These are phyloP conservation scores for Epinotia brunnichana DNA, from an alignment of 2,888 invertebrate species.

Conservation along the genomic window DNA sequence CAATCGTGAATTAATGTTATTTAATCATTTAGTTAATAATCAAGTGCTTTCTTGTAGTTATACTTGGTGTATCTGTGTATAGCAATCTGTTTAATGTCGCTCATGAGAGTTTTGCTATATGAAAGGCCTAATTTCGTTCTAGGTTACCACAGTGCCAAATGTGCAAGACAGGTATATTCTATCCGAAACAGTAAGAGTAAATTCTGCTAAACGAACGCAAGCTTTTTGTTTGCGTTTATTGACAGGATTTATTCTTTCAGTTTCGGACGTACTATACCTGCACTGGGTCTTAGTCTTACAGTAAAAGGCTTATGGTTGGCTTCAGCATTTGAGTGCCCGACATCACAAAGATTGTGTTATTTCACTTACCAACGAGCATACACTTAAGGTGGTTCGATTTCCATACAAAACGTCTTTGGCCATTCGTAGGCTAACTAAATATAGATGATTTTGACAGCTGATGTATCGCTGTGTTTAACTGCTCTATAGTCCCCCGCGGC, in stretches of 20 bases:
- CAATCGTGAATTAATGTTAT: constrained; percentile 46
- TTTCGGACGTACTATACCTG: too few species aligned
- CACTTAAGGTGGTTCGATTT: too few species aligned
- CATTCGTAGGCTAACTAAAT: too few species aligned
- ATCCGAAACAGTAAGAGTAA: too few species aligned
- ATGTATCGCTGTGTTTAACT: too few species aligned
- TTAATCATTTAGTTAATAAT: constrained; percentile 45
- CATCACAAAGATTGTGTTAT: neutral
- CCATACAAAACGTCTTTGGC: too few species aligned
- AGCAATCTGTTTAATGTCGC: constrained; percentile 34
- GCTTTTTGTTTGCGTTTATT: too few species aligned
- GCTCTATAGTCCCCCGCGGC: too few species aligned
- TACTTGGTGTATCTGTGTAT: constrained; percentile 43
- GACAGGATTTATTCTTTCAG: too few species aligned
- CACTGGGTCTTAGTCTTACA: constrained; percentile 9
- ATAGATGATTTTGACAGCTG: too few species aligned
- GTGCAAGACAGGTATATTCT: constrained; percentile 36
- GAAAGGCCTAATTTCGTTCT: constrained; percentile 59
- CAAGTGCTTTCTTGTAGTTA: constrained; percentile 42
- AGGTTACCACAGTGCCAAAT: constrained; percentile 73
- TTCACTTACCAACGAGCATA: neutral
- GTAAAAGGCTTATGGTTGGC: neutral
- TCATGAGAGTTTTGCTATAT: constrained; percentile 29
- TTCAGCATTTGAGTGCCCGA: neutral
- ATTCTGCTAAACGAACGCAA: too few species aligned